Evolutionary conservation across 2,113 vertebrate genomes (phyloP).

Genomic region (Pelusios castaneus): DNA sequence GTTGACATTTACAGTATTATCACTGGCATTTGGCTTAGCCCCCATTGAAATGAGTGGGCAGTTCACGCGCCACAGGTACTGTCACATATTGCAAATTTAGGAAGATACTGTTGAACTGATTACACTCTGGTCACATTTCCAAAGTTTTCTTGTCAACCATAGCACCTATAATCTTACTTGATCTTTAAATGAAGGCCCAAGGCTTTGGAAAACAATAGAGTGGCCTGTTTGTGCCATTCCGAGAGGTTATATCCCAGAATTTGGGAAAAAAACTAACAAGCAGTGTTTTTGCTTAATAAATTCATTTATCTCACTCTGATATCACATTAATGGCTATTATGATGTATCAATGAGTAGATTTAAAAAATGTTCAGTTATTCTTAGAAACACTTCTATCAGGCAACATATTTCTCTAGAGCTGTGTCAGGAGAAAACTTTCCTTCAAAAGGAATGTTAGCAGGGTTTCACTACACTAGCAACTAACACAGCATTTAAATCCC

Average conservation of each 20-base stretch:
- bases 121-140: background rate
- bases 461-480: background rate
- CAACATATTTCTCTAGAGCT: background rate
- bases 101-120: background rate
- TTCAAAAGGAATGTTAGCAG: background rate
- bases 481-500: too few species aligned
- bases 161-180: background rate
- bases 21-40: background rate
- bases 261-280: background rate
- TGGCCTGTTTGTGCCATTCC: background rate
- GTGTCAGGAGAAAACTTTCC: background rate
- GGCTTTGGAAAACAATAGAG: background rate
- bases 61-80: background rate
- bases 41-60: background rate
- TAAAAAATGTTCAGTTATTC: background rate
- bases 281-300: background rate
- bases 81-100: background rate
- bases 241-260: background rate
- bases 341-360: background rate
- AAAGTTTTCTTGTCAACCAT: background rate
- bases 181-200: background rate
- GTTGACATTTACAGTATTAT: background rate
- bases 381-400: background rate
- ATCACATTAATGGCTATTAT: background rate
- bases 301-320: background rate